These are phyloP conservation scores for Empidonax alnorum DNA, from an alignment of 2,113 vertebrate species.

Conservation along the genomic window DNA sequence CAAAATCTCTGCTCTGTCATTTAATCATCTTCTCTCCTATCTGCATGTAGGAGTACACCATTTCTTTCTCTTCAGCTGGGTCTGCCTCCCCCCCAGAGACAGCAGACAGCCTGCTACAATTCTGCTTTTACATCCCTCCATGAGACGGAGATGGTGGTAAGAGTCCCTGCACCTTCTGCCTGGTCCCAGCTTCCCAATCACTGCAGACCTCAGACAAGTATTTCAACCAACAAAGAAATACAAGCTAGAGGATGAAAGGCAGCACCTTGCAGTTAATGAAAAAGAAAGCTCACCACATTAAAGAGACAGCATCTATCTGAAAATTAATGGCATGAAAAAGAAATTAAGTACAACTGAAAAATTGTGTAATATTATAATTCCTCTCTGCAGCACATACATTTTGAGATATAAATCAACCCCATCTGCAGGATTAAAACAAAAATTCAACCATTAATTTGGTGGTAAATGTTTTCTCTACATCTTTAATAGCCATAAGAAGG, in stretches of 20 bases:
- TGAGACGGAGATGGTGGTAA: accelerated
- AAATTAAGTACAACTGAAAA: conserved; percentile 26
- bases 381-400: conserved; percentile 1
- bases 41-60: background rate
- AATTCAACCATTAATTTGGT: conserved; percentile 49
- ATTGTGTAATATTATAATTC: background rate
- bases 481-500: conserved; percentile 37
- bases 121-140: background rate
- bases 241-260: background rate
- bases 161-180: background rate
- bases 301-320: background rate
- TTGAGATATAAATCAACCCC: conserved; percentile 52
- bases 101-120: background rate
- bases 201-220: background rate
- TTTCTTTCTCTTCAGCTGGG: background rate
- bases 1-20: background rate
- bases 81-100: background rate
- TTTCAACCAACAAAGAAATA: background rate
- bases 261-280: background rate
- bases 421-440: conserved; percentile 53
- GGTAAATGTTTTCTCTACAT: conserved; percentile 48
- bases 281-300: background rate
- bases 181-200: background rate
- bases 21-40: conserved; percentile 18
- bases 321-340: background rate